Evolutionary conservation across 2,888 invertebrate species (phyloP), one percentile per base, ranked within the genome.

Genomic region (Scrobipalpa atriplicella): DNA sequence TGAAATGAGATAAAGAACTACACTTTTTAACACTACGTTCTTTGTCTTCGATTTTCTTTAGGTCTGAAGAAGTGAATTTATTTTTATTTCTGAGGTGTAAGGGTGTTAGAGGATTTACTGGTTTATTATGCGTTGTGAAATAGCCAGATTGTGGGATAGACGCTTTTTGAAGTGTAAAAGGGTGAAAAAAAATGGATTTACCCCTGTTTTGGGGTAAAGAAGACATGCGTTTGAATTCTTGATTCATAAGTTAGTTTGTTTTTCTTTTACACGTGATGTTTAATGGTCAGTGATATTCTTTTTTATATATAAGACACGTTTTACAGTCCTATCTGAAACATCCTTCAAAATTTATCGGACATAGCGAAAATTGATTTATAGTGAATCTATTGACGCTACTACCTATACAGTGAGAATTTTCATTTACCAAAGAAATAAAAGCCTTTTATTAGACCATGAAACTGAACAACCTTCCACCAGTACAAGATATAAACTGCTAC

Each of bases 41-140:
- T 47, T 47, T 5, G 47, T 47, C 47, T 47, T n/a, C 6, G 16
- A n/a, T 47, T 47, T 16, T 47, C 5, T 5, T 47, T 47, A 10
- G 16, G 47, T 47, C 47, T 47, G 3, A 47, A 70, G 73, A 77
- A 76, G 77, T 77, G 76, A 78, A 76, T 80, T 80, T 82, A 80
- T 80, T 77, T 81, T 74, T 75, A 75, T 75, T 76, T 75, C 71
- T 66, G 64, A 69, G 71, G 72, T 73, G 70, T 69, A 70, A 72
- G 69, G 69, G 70, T 70, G 67, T 65, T 66, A 66, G 68, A 19
- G 61, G 47, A 68, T 66, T 69, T 62, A 67, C 54, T 64, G 47
- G 47, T 67, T 69, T 67, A 65, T 67, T 68, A 68, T 66, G 54
- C 68, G 43, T 64, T 38, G 63, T 60, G 54, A 63, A 68, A 68